Base-by-base conservation (phyloP, 2,797 vertebrate species). In the Labeo calbasu region DNA sequence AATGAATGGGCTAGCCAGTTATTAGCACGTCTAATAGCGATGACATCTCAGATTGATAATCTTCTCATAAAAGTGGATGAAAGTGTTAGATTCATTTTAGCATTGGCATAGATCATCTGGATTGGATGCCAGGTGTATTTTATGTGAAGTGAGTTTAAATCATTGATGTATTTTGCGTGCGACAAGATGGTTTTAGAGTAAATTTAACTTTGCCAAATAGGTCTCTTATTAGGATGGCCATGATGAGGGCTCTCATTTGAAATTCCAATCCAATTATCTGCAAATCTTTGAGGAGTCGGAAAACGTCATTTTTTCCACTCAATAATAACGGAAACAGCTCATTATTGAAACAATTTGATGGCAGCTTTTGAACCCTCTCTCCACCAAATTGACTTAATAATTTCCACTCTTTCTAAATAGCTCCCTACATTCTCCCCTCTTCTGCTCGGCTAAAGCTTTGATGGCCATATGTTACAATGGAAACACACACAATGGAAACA, bases 301-400 rank as follows among this genome's bases (percentile, higher is more conserved):
- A 88, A 86, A 88, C 70, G 25, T 89, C 71, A 88, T 92, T 85
- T 86, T 87, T 88, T 87, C 90, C 84, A 82, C 86, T 89, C 87
- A 86, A 75, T 81, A 84, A 59, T 85, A 79, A 84, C 87, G 91
- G 89, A 92, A 91, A 85, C 53, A 59, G 72, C 84, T 90, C 87
- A 89, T 91, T 91, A 90, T 90, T 90, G 86, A 87, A 91, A 90
- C 86, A 82, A 84, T 90, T 92, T 88, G 88, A 86, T 78, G 70
- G 84, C 79, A 82, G 86, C 86, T 84, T 90, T 92, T 91, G 43
- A 92, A 90, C 79, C 61, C 53, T 84, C 75, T 83, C 84, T 82
- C 55, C 66, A 84, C 61, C 66, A 86, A 89, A 91, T 85, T 86
- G 84, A 77, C 88, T 86, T 87, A 84, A 87, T 90, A 88, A 88